A percentile compares a stretch with the other conserved stretches of the same genome.
Conservation (phyloP, 2,888 invertebrate genomes). For the Cecidostiba fungosa region DNA sequence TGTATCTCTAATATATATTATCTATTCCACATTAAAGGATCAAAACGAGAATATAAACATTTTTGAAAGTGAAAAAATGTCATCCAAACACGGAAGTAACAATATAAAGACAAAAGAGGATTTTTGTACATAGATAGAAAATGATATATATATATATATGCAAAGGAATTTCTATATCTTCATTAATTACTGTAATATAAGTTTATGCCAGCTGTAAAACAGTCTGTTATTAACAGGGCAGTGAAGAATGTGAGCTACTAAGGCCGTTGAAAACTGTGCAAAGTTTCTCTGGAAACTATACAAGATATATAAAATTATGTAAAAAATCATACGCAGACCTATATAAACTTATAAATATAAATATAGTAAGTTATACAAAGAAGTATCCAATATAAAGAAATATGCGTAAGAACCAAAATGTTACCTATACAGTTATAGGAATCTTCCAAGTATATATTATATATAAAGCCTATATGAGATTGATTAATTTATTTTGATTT, state of each 20-base stretch:
- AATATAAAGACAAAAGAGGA: slow-evolving; percentile 10
- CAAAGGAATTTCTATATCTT: slow-evolving; percentile 54
- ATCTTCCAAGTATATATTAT: slow-evolving; percentile 54
- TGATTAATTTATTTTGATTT: slow-evolving; percentile 60
- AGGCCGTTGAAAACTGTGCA: slow-evolving; percentile 43
- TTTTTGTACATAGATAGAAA: slow-evolving; percentile 58
- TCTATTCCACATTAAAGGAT: slow-evolving; percentile 7
- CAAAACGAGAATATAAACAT: background rate
- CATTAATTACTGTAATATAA: slow-evolving; percentile 55
- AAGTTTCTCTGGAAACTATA: slow-evolving; percentile 47
- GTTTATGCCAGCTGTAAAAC: slow-evolving; percentile 54
- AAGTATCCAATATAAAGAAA: slow-evolving; percentile 50
- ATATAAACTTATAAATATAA: slow-evolving; percentile 45
- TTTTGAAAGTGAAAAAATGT: slow-evolving; percentile 32
- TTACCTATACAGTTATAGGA: slow-evolving; percentile 58
- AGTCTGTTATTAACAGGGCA: slow-evolving; percentile 40
- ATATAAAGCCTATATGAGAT: slow-evolving; percentile 53
- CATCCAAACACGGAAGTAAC: slow-evolving; percentile 52
- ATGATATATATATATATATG: background rate
- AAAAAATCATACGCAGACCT: slow-evolving; percentile 43
- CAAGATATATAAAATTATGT: slow-evolving; percentile 53
- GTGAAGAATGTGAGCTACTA: slow-evolving; percentile 26
- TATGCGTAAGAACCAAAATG: slow-evolving; percentile 54
- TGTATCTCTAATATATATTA: slow-evolving; percentile 1
- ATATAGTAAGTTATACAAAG: slow-evolving; percentile 49